phyloP scores from a whole-genome alignment of 2,888 invertebrate genomes.

The Cosmorhoe ocellata region DNA sequence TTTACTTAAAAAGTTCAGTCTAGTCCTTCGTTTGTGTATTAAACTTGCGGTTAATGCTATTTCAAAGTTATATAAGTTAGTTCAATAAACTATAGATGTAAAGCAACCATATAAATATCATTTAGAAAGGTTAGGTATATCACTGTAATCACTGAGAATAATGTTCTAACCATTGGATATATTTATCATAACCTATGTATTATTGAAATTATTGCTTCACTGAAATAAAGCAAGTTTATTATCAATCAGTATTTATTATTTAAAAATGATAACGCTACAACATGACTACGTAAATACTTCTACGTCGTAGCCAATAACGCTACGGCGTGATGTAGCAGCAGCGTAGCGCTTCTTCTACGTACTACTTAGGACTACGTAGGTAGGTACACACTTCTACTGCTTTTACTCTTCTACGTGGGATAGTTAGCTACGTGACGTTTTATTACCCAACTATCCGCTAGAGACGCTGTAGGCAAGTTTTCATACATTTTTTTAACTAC shows the following conservation, averaged over 20 bases:
- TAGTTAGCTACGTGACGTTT: too few relatives aligned
- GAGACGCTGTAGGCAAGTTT: too few relatives aligned
- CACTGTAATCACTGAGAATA: conserved; percentile 34
- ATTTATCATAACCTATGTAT: conserved; percentile 48
- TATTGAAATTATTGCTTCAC: conserved; percentile 67
- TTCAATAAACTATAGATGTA: conserved; percentile 19
- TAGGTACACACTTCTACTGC: too few relatives aligned
- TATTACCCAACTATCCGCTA: too few relatives aligned
- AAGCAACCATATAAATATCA: conserved; percentile 28
- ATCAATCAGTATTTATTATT: conserved; percentile 33
- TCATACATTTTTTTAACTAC: too few relatives aligned
- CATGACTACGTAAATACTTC: not conserved
- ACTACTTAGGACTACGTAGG: too few relatives aligned
- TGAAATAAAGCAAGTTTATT: conserved; percentile 67
- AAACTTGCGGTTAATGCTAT: conserved; percentile 11
- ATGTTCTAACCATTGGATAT: conserved; percentile 40
- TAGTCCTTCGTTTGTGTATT: conserved; percentile 7
- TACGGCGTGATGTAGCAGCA: too few relatives aligned
- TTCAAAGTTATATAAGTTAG: conserved; percentile 10
- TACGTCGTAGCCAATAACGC: not conserved
- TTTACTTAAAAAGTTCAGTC: not conserved
- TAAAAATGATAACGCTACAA: not conserved
- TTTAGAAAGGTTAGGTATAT: conserved; percentile 26
- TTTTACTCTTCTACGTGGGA: too few relatives aligned
- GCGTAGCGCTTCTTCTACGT: too few relatives aligned